Evolutionary conservation across 2,797 vertebrate genomes (phyloP), one percentile per base, ranked within the genome.

Genomic region (Gambelia wislizenii): DNA sequence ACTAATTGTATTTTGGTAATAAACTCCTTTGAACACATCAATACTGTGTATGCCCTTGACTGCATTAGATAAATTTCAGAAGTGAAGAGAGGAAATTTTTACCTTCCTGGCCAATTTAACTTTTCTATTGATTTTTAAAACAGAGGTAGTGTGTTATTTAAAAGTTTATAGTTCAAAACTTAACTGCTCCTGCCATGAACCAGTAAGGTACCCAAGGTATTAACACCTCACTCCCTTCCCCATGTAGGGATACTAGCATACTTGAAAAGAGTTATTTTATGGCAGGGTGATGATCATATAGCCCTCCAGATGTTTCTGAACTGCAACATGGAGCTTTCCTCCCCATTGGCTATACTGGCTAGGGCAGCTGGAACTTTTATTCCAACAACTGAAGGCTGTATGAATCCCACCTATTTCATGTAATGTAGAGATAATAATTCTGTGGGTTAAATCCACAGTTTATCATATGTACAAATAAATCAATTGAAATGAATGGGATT

Each of bases 1-100:
- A 97, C 97, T 97, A 98, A 97, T 96, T 98, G 98, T 98, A 99
- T 99, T 99, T 99, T 99, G 98, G 97, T 98, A 98, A 98, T 99
- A 99, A 99, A 99, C 95, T 96, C 97, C 95, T 97, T 97, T 97
- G 97, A 97, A 97, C 0, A 69, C 56, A 85, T 94, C 83, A 86
- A 74, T 90, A 84, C 94, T 92, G 88, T 91, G n/a, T n/a, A n/a
- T n/a, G 76, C 89, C 18, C 49, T 86, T 52, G 49, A 69, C 67
- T 85, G 47, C 4, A 56, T 56, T 2, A 30, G 2, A 56, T 77
- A 56, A 47, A 70, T 14, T n/a, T 33, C 8, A 64, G 27, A 49
- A 59, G 20, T 84, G 22, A 64, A 78, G 0, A 16, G 14, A 42
- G 82, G 59, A 91, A 91, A 14, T 12, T 14, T 54, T 54, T 54